Base-by-base conservation (phyloP, 2,888 invertebrate genomes). In the Antheraea yamamai region DNA sequence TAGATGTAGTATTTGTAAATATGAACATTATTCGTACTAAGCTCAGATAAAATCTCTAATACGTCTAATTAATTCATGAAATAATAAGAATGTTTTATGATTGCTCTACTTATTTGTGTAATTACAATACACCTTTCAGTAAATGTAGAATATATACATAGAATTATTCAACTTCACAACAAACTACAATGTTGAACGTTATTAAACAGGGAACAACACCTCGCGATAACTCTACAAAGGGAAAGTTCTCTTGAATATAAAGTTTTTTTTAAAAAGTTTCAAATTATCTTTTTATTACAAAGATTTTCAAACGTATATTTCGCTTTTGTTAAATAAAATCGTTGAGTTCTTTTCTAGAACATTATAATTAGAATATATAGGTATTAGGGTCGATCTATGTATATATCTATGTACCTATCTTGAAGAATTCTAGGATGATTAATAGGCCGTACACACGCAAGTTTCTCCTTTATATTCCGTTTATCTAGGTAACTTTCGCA, bases 381-480 rank as follows among this genome's bases (percentile, higher is more conserved):
- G n/a, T 61, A 12, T 47, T 47, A 12, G 12, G 23, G 23, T n/a
- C 23, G 61, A n/a, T 2, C 23, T 64, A 64, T 66, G 64, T 66
- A 66, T 66, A 47, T 4, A 12, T 47, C 1, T 47, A 10, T 47
- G 18, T 58, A n/a, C n/a, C 23, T n/a, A n/a, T n/a, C n/a, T n/a
- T n/a, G n/a, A 16, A 66, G 64, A 66, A 66, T 66, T 30, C 83
- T 80, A 75, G 77, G 79, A 86, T 88, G 90, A 90, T 89, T 89
- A 88, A 90, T 90, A 87, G 83, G 84, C 86, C 73, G 77, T 79
- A 80, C 86, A 85, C 90, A 90, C 89, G 88, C 88, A 80, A 89
- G 81, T 82, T 81, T 82, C 85, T 85, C 86, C 84, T 89, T 87
- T 87, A 84, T 88, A 88, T 90, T 89, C 88, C 88, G 87, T 88